A percentile compares a stretch with the other conserved stretches of the same genome.
Conservation (phyloP, 1,140 invertebrate genomes). For the Panagrolaimus sp. region DNA sequence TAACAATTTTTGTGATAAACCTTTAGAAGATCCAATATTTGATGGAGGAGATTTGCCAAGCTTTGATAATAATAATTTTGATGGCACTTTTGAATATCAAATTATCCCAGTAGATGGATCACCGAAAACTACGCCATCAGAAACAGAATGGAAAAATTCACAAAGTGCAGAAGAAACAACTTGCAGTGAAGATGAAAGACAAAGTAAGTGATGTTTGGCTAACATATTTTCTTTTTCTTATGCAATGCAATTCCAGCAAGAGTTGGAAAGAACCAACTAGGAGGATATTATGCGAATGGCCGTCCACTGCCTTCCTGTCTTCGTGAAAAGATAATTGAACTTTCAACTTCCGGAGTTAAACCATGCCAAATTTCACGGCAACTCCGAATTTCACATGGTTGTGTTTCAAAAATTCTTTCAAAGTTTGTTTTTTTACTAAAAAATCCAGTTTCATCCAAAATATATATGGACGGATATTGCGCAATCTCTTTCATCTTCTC, state of each 20-base stretch:
- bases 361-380: slow-evolving; percentile 64
- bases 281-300: slow-evolving; percentile 27
- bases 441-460: too few relatives aligned
- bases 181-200: neutral
- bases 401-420: slow-evolving; percentile 63
- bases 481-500: too few relatives aligned
- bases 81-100: neutral
- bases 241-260: slow-evolving; percentile 19
- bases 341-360: slow-evolving; percentile 24
- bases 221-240: neutral
- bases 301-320: slow-evolving; percentile 23
- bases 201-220: slow-evolving; percentile 10
- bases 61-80: neutral
- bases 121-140: neutral
- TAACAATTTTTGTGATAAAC: slow-evolving; percentile 12
- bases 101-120: neutral
- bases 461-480: too few relatives aligned
- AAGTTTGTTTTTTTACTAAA: slow-evolving; percentile 13
- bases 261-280: slow-evolving; percentile 23
- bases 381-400: slow-evolving; percentile 64
- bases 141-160: neutral
- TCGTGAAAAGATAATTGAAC: slow-evolving; percentile 22
- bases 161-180: neutral
- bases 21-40: slow-evolving; percentile 11
- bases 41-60: neutral